A percentile compares a stretch with the other conserved stretches of the same genome.
Evolutionary conservation across 2,113 vertebrate species (phyloP).

Genomic region (Cryptotis parvus): DNA sequence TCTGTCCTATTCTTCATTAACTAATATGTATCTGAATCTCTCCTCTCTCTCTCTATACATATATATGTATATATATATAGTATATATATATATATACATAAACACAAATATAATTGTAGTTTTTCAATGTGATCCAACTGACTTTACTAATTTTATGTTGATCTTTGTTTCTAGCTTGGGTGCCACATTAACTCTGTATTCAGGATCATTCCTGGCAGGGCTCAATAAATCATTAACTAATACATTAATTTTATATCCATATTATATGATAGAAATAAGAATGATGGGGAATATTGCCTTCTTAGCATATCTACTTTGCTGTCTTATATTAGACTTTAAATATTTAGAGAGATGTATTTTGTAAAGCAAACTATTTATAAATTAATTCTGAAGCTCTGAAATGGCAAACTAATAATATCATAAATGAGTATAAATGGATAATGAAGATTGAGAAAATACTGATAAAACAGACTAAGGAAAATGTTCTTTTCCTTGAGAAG

Average conservation of each 20-base stretch:
- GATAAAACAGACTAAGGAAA: neutral
- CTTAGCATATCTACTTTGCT: neutral
- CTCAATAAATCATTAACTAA: neutral
- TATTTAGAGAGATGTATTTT: neutral
- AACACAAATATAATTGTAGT: neutral
- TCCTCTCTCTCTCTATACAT: too few relatives aligned
- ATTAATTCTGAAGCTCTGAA: neutral
- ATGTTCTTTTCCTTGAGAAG: neutral
- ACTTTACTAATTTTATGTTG: neutral
- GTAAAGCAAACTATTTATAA: neutral
- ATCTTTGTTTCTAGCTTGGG: too few relatives aligned
- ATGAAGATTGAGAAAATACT: neutral
- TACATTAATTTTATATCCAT: constrained; percentile 24
- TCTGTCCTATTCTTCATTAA: neutral
- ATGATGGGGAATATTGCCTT: neutral
- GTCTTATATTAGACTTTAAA: constrained; percentile 27
- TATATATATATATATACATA: too few relatives aligned
- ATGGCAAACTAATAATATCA: neutral
- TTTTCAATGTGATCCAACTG: neutral
- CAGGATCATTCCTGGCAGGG: too few relatives aligned
- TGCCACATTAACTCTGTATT: too few relatives aligned
- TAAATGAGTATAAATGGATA: neutral
- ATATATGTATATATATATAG: too few relatives aligned
- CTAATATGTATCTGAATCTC: neutral
- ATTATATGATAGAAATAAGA: neutral